Conservation (phyloP, 2,797 vertebrate genomes). For the Enteromius trimaculatus region DNA sequence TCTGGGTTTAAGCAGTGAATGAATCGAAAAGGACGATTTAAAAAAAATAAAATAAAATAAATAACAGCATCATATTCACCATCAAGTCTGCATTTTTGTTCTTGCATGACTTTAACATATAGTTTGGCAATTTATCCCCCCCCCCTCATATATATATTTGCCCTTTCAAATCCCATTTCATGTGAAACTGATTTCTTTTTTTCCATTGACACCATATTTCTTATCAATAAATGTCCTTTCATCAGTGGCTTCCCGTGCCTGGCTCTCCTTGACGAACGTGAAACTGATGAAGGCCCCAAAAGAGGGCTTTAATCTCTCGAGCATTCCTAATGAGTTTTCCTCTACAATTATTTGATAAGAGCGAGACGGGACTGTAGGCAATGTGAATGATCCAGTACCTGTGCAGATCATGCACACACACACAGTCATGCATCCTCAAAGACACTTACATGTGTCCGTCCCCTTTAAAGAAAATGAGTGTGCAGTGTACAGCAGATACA, state of each 20-base stretch:
- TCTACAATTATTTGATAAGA: slow-evolving; percentile 88
- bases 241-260: slow-evolving; percentile 69
- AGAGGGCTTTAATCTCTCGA: slow-evolving; percentile 79
- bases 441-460: slow-evolving; percentile 41
- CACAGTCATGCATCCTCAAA: slow-evolving; percentile 60
- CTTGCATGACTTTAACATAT: slow-evolving; percentile 6
- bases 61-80: background rate
- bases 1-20: background rate
- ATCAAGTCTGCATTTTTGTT: background rate
- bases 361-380: slow-evolving; percentile 79
- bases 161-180: slow-evolving; percentile 64
- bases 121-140: slow-evolving; percentile 30
- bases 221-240: slow-evolving; percentile 75
- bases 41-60: too few relatives aligned
- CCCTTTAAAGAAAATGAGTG: slow-evolving; percentile 67
- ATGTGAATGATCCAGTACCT: slow-evolving; percentile 78
- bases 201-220: slow-evolving; percentile 69
- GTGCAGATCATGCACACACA: slow-evolving; percentile 67
- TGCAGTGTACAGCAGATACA: slow-evolving; percentile 66
- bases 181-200: slow-evolving; percentile 66
- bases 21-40: background rate
- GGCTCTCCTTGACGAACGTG: slow-evolving; percentile 66
- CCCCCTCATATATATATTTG: slow-evolving; percentile 55
- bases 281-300: slow-evolving; percentile 75
- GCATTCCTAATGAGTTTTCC: slow-evolving; percentile 88